Base-by-base conservation (phyloP, 2,888 invertebrate species). In the Xylophagus ater region DNA sequence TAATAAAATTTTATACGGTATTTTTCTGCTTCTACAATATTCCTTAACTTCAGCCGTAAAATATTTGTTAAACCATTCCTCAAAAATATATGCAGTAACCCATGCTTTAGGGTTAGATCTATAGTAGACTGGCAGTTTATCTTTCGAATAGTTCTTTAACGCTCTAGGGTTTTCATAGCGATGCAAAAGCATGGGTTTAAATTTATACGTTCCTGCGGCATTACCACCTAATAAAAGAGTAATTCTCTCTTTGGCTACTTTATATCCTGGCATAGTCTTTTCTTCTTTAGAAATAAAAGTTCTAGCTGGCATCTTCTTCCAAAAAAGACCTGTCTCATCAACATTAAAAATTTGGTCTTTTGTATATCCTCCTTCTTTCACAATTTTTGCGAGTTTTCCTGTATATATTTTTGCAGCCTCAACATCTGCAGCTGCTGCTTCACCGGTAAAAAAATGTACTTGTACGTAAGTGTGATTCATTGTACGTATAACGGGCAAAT, bases 111-210 rank as follows among this genome's bases (percentile, higher is more conserved):
- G 34, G 17, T 34, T 34, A n/a, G 25, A 34, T 39, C 37, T 49
- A 50, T 49, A 54, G 34, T 49, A 43, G 34, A 54, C 51, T 10
- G 48, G 47, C n/a, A 52, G 43, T n/a, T 40, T 41, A 49, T 49
- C 40, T 49, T 42, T 34, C 48, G 49, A 37, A 46, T 37, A 35
- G 19, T 30, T 36, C 37, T 50, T 49, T 40, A 53, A 38, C 17
- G 49, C 47, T 24, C 48, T 34, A 14, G 50, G 50, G 29, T 48
- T 52, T 28, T 42, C 26, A 9, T 48, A 47, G 32, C 44, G 41
- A 37, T 50, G 47, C 10, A 54, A 47, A 24, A 53, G 37, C 37
- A 55, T 35, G 18, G 51, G 51, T 42, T 47, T 53, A 28, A 51
- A 42, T 37, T 48, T 46, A n/a, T 40, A 48, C 37, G 50, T 47